These are phyloP conservation scores for Elymnias hypermnestra DNA, from an alignment of 1,140 invertebrate genomes.

Conservation along the genomic window DNA sequence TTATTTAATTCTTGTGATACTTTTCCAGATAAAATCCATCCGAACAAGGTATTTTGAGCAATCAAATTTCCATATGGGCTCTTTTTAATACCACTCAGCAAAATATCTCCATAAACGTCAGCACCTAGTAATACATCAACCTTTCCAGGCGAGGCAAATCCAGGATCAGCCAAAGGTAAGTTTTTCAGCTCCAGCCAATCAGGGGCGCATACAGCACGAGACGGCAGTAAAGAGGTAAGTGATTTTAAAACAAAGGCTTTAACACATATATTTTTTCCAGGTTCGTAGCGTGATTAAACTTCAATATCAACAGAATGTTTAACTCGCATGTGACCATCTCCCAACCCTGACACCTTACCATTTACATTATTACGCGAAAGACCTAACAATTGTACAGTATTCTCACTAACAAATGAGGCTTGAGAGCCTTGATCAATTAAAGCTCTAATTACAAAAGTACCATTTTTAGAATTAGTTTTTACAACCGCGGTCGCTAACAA, in stretches of 20 bases:
- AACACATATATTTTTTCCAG: conserved; percentile 1
- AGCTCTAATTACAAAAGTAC: conserved; percentile 16
- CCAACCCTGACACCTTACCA: conserved; percentile 23
- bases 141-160: conserved; percentile 15
- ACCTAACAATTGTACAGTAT: conserved; percentile 21
- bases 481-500: conserved; percentile 25
- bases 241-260: conserved; percentile 22
- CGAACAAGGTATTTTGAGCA: conserved; percentile 27
- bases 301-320: background rate
- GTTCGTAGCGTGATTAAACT: too few species aligned
- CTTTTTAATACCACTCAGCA: conserved; percentile 22
- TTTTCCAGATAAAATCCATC: conserved; percentile 24
- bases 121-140: conserved; percentile 28
- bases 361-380: conserved; percentile 12
- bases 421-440: conserved; percentile 30
- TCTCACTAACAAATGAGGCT: conserved; percentile 28
- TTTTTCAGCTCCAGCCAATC: conserved; percentile 17
- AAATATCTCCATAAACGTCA: conserved; percentile 24
- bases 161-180: conserved; percentile 23
- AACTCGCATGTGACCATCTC: conserved; percentile 14
- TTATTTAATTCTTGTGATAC: background rate
- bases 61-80: conserved; percentile 13
- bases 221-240: conserved; percentile 22
- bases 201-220: background rate
- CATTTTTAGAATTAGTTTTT: conserved; percentile 9